phyloP scores from a whole-genome alignment of 2,797 vertebrate genomes.

The Phylloscopus collybita region DNA sequence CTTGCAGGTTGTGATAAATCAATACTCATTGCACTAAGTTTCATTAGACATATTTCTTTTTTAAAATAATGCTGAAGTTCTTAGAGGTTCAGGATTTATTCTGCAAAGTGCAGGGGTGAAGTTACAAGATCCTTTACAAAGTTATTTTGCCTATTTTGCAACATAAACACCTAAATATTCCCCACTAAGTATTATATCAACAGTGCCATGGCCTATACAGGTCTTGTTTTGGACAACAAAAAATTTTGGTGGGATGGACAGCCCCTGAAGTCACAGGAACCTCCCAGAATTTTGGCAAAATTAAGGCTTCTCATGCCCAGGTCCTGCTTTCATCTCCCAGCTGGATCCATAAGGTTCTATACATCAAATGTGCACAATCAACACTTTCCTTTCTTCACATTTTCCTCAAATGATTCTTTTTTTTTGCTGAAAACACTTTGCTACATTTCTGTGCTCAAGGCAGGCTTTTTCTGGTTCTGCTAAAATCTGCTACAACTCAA shows the following conservation, averaged over 20 bases:
- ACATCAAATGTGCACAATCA: background rate
- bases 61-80: background rate
- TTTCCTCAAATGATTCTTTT: background rate
- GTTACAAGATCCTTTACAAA: background rate
- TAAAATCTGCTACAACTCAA: background rate
- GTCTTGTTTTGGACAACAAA: background rate
- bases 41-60: background rate
- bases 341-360: background rate
- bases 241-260: background rate
- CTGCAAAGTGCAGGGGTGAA: background rate
- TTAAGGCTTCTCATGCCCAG: background rate
- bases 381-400: background rate
- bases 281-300: background rate
- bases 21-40: background rate
- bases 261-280: background rate
- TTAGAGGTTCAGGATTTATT: background rate
- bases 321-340: background rate
- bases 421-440: background rate
- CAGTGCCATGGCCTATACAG: background rate
- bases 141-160: background rate
- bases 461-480: background rate
- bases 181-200: fast-evolving
- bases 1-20: background rate
- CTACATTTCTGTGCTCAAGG: background rate
- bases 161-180: background rate